Percentiles rank a stretch among this genome's conserved stretches.
Conservation (phyloP, 2,888 invertebrate genomes). For the Tetrapedia diversipes region DNA sequence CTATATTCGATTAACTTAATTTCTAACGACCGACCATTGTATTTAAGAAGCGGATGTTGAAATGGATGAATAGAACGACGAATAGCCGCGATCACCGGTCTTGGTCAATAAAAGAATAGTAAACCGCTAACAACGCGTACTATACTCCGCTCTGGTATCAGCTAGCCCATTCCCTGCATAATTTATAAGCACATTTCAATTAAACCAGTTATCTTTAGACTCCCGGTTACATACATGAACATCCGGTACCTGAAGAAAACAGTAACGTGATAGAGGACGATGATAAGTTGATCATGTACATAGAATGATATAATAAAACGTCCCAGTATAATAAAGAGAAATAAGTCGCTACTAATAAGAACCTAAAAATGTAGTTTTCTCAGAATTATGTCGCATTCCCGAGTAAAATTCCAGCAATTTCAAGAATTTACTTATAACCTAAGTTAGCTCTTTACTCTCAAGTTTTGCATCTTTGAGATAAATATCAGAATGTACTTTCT, state of each 20-base stretch:
- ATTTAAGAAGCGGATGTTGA: slow-evolving; percentile 24
- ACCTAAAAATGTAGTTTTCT: no score
- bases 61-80: slow-evolving; percentile 28
- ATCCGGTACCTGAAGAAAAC: slow-evolving; percentile 16
- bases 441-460: no score
- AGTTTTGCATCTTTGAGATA: no score
- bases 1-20: slow-evolving; percentile 15
- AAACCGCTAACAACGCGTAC: slow-evolving; percentile 14
- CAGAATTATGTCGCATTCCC: no score
- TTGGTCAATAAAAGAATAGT: slow-evolving; percentile 31
- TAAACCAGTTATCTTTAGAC: slow-evolving; percentile 37
- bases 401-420: no score
- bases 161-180: neutral
- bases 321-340: neutral
- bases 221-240: slow-evolving; percentile 5
- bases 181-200: slow-evolving; percentile 45
- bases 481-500: no score
- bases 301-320: slow-evolving; percentile 11
- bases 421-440: neutral
- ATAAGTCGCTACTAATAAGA: neutral
- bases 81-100: slow-evolving; percentile 6
- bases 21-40: slow-evolving; percentile 21
- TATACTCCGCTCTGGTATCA: slow-evolving; percentile 18
- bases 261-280: slow-evolving; percentile 1
- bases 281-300: slow-evolving; percentile 10